Base-by-base conservation (phyloP, 2,888 invertebrate genomes). In the Netelia melanura region DNA sequence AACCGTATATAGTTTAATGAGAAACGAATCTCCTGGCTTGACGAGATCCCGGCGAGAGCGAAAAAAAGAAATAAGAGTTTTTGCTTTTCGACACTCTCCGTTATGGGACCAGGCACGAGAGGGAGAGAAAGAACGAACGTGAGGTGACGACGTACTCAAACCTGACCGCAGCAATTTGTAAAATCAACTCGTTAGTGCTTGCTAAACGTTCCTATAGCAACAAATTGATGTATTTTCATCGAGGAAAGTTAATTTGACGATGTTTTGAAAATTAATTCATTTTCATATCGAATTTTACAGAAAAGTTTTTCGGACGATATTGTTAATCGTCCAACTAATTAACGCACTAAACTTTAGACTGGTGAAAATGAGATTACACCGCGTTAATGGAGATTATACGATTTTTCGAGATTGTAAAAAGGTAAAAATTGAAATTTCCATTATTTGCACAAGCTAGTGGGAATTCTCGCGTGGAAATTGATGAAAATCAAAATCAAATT, bases 1-100 rank as follows among this genome's bases (percentile, higher is more conserved):
- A 79, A 75, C 52, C 64, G 61, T 79, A 64, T 76, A 78, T 70
- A 81, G 72, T 84, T 81, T 84, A 81, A 84, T 77, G 74, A 84
- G 68, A 84, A 81, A 74, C 74, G 74, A 84, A 81, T 81, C 67
- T 30, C 21, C 61, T 14, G 17, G 72, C 72, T 81, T 77, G 76
- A 62, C 81, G 77, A 81, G 76, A 71, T 65, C 21, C 67, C 54
- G 25, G 25, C 21, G 38, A 65, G 68, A 64, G 17, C 14, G 17
- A 48, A 56, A 44, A 67, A 70, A 77, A 56, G 9, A 56, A 11
- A 65, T 3, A 43, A n/a, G 9, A 44, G 71, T n/a, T 56, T 56
- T 71, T 3, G 17, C 65, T 56, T 43, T 8, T 48, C 48, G 62
- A 61, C 21, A 68, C 14, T 68, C 70, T 48, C 8, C n/a, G 62